Evolutionary conservation across 2,888 invertebrate species (phyloP), one percentile per base, ranked within the genome.

Genomic region (Elmis aenea): DNA sequence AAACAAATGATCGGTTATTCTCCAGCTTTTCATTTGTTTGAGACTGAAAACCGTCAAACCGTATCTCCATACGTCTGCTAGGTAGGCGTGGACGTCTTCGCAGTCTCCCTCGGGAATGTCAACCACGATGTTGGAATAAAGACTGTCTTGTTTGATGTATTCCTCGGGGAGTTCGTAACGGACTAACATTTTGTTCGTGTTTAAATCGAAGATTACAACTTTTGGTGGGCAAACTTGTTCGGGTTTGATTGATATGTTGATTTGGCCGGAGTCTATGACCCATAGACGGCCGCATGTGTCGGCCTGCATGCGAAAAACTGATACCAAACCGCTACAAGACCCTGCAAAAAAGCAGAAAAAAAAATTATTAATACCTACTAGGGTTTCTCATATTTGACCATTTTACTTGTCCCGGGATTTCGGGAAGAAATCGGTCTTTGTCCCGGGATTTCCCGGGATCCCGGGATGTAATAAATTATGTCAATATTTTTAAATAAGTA

Each of bases 231-330:
- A 85, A 10, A 81, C 64, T 59, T 83, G 84, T 42, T 75, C 75
- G 0, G 84, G 74, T 31, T 70, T 70, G n/a, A 76, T 75, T 9
- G 79, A 79, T 1, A 80, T 77, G 52, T 87, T 77, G 2, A 83
- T 76, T 57, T 83, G 80, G 1, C 89, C 89, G 0, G 86, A 84
- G 63, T 89, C 88, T 38, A 89, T 67, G 0, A 86, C 76, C 88
- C 88, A 89, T 3, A 89, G 68, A 21, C 86, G 75, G 27, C 81
- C 79, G 49, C 89, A 89, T 1, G 74, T 69, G 61, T 89, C 89
- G 0, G 81, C 77, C 51, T 77, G 76, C 26, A 86, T 70, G 13
- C 89, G 74, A 57, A 87, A 88, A 1, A 87, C 86, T 1, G 87
- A 88, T 1, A 82, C 83, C 20, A 88, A 62, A 20, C 82, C 79